Percentiles rank a stretch among this genome's conserved stretches.
Conservation (phyloP, 2,797 vertebrate species). For the Phyllotis vaccarum region DNA sequence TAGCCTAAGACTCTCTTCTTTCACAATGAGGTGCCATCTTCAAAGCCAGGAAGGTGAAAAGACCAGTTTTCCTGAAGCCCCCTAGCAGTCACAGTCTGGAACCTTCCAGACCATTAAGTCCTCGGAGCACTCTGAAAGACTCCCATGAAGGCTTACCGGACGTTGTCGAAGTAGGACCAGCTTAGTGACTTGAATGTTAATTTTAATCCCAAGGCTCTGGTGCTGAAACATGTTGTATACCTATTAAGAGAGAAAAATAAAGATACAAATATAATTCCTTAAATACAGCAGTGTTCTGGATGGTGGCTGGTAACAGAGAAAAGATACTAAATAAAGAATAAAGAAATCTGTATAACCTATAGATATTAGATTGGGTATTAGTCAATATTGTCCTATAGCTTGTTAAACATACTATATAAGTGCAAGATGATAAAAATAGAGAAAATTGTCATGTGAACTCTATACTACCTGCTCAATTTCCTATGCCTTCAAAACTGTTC, state of each 20-base stretch:
- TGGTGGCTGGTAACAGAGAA: not conserved
- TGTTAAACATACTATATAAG: not conserved
- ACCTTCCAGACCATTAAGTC: rapidly evolving
- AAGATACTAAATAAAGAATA: not conserved
- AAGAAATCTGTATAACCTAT: not conserved
- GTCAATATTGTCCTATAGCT: not conserved
- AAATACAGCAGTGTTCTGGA: not conserved
- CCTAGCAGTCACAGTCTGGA: not conserved
- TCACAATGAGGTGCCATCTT: not conserved
- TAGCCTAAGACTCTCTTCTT: not conserved
- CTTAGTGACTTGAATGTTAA: conserved; percentile 96
- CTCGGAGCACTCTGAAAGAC: not conserved
- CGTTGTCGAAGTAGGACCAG: conserved; percentile 94
- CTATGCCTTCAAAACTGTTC: conserved; percentile 7
- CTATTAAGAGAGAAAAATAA: conserved; percentile 85
- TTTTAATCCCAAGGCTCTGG: conserved; percentile 94
- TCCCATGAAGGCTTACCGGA: conserved; percentile 90
- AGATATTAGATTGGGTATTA: not conserved
- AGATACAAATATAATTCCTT: not conserved
- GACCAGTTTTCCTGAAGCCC: too few relatives aligned
- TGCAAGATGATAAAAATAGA: not conserved
- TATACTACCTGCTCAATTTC: not conserved
- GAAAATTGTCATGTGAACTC: not conserved
- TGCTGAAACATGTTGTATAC: conserved; percentile 99
- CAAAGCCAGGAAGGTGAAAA: not conserved